A percentile compares a stretch with the other conserved stretches of the same genome.
These are phyloP conservation scores for Blastobasis adustella DNA, from an alignment of 2,888 invertebrate genomes.

Conservation along the genomic window DNA sequence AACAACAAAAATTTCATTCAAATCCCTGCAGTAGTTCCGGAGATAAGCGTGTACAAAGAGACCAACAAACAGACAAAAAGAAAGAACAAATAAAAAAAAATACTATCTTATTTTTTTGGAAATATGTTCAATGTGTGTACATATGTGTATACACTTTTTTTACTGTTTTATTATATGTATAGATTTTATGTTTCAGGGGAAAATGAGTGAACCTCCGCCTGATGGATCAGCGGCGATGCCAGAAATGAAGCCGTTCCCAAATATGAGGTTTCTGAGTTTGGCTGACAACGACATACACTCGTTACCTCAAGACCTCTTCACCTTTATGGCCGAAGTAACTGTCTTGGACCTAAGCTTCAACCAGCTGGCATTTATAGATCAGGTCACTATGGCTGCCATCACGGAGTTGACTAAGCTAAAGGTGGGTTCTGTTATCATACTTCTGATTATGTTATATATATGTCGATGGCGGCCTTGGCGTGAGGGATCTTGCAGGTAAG, in stretches of 20 bases:
- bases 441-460: no score
- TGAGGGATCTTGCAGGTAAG: no score
- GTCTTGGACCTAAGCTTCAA: constrained; percentile 80
- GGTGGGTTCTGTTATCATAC: constrained; percentile 44
- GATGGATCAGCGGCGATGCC: background rate
- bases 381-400: constrained; percentile 75
- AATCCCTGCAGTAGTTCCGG: no score
- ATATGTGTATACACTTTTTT: no score
- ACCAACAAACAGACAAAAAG: no score
- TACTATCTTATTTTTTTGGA: no score
- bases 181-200: background rate
- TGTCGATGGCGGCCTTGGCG: background rate
- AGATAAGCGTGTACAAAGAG: no score
- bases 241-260: background rate
- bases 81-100: no score
- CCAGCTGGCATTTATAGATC: constrained; percentile 78
- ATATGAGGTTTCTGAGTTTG: constrained; percentile 73
- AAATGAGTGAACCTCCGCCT: background rate
- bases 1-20: no score
- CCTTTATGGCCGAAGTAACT: constrained; percentile 76
- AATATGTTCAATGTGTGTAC: no score
- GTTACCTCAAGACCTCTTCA: constrained; percentile 79
- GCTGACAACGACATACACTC: constrained; percentile 79
- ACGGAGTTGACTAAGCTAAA: constrained; percentile 74
- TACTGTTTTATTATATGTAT: no score